Conservation (phyloP, 2,797 vertebrate species). For the Malacoraja senta region DNA sequence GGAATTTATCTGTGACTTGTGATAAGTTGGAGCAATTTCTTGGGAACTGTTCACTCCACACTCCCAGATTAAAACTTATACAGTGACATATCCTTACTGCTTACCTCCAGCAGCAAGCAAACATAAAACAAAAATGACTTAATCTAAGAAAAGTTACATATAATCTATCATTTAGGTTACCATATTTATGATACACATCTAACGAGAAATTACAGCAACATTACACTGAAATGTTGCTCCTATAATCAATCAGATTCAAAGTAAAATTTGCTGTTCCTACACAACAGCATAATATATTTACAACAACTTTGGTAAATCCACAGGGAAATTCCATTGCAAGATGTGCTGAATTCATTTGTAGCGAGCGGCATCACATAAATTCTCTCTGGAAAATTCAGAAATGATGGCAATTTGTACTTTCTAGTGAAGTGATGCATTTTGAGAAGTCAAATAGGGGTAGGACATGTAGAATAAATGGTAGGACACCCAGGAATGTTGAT, state of each 20-base stretch:
- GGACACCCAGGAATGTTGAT: too few species aligned
- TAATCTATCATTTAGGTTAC: background rate
- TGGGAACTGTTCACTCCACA: background rate
- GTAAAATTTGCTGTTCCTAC: background rate
- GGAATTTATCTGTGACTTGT: background rate
- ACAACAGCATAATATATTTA: conserved; percentile 15
- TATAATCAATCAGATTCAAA: background rate
- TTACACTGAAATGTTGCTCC: background rate
- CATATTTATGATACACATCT: background rate
- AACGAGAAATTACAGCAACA: background rate
- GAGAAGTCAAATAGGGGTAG: too few species aligned
- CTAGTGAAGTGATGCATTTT: too few species aligned
- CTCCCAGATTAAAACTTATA: background rate
- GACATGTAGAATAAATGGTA: too few species aligned
- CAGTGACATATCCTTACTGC: background rate
- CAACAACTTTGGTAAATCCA: background rate
- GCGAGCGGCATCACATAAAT: background rate
- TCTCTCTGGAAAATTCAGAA: background rate
- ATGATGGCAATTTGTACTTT: background rate
- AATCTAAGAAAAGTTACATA: background rate
- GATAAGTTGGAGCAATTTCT: background rate
- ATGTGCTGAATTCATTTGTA: background rate
- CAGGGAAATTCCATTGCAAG: background rate
- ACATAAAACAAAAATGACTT: background rate
- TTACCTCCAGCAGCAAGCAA: background rate